phyloP scores from a whole-genome alignment of 2,888 invertebrate genomes.

The Metalampra italica region DNA sequence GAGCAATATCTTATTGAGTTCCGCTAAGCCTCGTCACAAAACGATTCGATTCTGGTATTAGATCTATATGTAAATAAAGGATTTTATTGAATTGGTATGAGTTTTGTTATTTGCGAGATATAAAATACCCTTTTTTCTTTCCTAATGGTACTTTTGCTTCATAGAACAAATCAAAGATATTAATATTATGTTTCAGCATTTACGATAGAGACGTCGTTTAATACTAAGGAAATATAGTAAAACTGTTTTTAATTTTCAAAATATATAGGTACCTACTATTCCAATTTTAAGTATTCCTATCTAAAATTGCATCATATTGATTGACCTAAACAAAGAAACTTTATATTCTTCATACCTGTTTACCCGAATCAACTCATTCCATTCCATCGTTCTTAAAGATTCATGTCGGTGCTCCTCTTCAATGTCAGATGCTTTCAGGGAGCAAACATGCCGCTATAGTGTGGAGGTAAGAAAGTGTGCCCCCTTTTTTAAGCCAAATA shows the following conservation, averaged over 20 bases:
- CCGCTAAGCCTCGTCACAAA: background rate
- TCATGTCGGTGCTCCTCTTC: constrained; percentile 48
- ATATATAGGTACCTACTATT: no score
- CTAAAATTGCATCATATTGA: no score
- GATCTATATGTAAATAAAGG: background rate
- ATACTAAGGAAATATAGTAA: no score
- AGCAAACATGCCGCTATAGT: constrained; percentile 30
- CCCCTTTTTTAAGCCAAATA: constrained; percentile 67
- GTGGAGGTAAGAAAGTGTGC: constrained; percentile 44
- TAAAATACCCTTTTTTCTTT: background rate
- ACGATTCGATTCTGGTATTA: background rate
- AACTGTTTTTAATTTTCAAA: no score
- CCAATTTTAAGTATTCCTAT: no score
- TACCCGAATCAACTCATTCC: constrained; percentile 38
- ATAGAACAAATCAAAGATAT: background rate
- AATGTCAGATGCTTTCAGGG: constrained; percentile 50
- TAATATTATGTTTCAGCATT: background rate
- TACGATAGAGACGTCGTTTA: no score
- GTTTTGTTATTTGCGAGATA: background rate
- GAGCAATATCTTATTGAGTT: constrained; percentile 7
- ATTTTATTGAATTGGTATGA: background rate
- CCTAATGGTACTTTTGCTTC: background rate
- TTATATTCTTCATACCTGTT: constrained; percentile 33
- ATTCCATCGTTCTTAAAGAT: constrained; percentile 45
- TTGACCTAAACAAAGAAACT: constrained; percentile 10